Conservation (phyloP, 2,888 invertebrate species). For the Drosophila austrosaltans region DNA sequence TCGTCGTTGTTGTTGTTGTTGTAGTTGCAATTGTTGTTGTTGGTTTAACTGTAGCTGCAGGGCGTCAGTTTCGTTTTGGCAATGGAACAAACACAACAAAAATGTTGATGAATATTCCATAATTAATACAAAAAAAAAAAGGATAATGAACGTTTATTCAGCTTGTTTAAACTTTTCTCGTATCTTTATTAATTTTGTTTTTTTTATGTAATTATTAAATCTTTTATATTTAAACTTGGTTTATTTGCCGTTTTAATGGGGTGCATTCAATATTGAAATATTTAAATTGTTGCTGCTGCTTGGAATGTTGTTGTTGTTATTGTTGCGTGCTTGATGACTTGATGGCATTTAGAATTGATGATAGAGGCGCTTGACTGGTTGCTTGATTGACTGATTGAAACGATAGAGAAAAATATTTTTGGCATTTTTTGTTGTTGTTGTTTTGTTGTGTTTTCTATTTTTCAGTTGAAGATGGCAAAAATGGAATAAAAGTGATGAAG, state of each 20-base stretch:
- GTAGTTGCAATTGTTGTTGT: conserved; percentile 22
- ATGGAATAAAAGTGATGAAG: conserved; percentile 43
- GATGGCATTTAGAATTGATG: conserved; percentile 74
- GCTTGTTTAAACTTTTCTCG: conserved; percentile 10
- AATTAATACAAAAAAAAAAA: conserved; percentile 63
- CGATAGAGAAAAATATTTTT: conserved; percentile 53
- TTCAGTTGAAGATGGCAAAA: conserved; percentile 30
- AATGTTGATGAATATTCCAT: conserved; percentile 78
- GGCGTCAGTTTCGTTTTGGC: conserved; percentile 64
- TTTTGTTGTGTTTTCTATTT: conserved; percentile 28
- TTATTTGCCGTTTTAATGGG: conserved; percentile 59
- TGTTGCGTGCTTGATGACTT: conserved; percentile 48
- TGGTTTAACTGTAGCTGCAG: conserved; percentile 59
- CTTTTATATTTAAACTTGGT: conserved; percentile 33
- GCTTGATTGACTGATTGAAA: conserved; percentile 55
- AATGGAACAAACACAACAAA: conserved; percentile 74
- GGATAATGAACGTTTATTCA: conserved; percentile 36
- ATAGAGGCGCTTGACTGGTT: conserved; percentile 65
- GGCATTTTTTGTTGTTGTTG: conserved; percentile 49
- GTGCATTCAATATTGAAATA: conserved; percentile 56
- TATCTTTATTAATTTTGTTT: conserved; percentile 6
- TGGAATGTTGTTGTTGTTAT: conserved; percentile 34
- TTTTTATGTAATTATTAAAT: conserved; percentile 13
- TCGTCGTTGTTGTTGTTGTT: conserved; percentile 53
- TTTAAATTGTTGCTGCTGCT: conserved; percentile 54